Evolutionary conservation across 1,140 invertebrate genomes (phyloP).

Genomic region (Kradibia gibbosae): DNA sequence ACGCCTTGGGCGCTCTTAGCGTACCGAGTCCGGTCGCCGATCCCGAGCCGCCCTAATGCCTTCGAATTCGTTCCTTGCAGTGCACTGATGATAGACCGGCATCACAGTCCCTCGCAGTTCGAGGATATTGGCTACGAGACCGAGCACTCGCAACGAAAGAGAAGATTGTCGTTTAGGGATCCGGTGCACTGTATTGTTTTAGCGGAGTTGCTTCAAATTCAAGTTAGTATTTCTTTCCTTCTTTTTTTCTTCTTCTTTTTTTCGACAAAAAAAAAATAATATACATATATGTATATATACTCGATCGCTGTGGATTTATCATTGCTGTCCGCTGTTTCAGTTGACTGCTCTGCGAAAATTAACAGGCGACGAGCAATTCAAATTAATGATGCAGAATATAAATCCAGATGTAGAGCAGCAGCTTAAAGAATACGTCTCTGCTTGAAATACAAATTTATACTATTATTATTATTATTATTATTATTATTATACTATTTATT

Average conservation of each 20-base stretch:
- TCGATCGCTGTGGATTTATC: too few species aligned
- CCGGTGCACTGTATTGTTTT: constrained; percentile 81
- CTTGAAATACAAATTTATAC: constrained; percentile 2
- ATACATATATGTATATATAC: too few species aligned
- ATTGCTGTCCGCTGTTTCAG: too few species aligned
- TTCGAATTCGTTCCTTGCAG: constrained; percentile 57
- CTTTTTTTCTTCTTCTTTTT: too few species aligned
- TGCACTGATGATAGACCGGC: constrained; percentile 70
- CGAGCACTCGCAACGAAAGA: constrained; percentile 75
- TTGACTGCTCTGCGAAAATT: constrained; percentile 77
- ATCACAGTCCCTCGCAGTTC: constrained; percentile 64
- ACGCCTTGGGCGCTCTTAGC: too few species aligned
- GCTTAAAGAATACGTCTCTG: constrained; percentile 75
- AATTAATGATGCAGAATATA: constrained; percentile 80
- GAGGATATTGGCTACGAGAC: constrained; percentile 72
- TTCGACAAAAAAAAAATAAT: too few species aligned
- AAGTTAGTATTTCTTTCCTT: too few species aligned
- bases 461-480: too few species aligned
- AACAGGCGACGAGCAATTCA: constrained; percentile 79
- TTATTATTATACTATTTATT: not conserved
- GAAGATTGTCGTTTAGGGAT: constrained; percentile 77
- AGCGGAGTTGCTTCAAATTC: constrained; percentile 79
- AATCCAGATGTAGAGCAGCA: constrained; percentile 79
- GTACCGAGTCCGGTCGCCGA: too few species aligned
- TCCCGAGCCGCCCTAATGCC: constrained; percentile 24